A percentile compares a stretch with the other conserved stretches of the same genome.
These are phyloP conservation scores for Gephyroberyx darwinii DNA, from an alignment of 2,797 vertebrate species.

Conservation along the genomic window DNA sequence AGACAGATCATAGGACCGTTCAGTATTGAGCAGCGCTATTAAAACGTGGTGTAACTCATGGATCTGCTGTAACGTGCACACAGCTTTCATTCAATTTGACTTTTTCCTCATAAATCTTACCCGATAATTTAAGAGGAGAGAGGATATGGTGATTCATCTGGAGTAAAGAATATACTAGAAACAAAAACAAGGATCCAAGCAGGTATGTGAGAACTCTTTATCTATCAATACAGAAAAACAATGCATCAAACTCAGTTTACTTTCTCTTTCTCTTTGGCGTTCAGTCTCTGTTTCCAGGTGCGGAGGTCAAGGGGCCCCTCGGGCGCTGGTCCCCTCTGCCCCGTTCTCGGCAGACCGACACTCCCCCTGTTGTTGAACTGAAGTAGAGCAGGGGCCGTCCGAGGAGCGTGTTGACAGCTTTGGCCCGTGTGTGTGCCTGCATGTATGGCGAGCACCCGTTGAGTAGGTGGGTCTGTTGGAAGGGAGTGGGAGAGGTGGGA, in stretches of 20 bases:
- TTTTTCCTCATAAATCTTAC: too few relatives aligned
- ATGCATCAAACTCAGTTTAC: neutral
- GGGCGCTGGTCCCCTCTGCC: neutral
- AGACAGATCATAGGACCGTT: slow-evolving; percentile 69
- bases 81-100: too few relatives aligned
- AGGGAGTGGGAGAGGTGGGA: slow-evolving; percentile 85
- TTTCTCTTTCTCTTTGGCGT: neutral
- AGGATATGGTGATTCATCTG: too few relatives aligned
- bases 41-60: slow-evolving; percentile 36
- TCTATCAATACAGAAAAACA: neutral
- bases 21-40: slow-evolving; percentile 28
- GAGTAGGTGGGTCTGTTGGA: slow-evolving; percentile 87
- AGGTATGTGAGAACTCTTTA: too few relatives aligned
- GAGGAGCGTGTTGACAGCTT: slow-evolving; percentile 70
- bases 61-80: slow-evolving; percentile 26
- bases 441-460: slow-evolving; percentile 84
- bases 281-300: slow-evolving; percentile 12
- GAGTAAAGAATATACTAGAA: too few relatives aligned
- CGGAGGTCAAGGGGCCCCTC: slow-evolving; percentile 17
- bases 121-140: too few relatives aligned
- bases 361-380: slow-evolving; percentile 71
- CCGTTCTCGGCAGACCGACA: slow-evolving; percentile 33
- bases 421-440: slow-evolving; percentile 65
- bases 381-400: slow-evolving; percentile 63
- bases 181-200: too few relatives aligned